Percentiles rank a stretch among this genome's conserved stretches.
Conservation (phyloP, 1,140 invertebrate species). For the Cyrtorhinus lividipennis region DNA sequence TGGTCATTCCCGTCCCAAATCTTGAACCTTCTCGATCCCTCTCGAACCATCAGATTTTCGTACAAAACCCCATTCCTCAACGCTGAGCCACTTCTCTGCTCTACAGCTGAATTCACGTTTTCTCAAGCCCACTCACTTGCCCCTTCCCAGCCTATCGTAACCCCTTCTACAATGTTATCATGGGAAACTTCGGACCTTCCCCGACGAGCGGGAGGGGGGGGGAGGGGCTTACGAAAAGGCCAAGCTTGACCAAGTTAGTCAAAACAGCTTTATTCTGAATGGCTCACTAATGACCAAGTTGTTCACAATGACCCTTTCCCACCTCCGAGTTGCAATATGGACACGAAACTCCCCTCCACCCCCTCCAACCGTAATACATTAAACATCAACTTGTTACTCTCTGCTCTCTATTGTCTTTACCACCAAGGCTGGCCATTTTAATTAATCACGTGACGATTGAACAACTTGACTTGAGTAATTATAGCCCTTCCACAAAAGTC, state of each 20-base stretch:
- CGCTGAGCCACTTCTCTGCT: no score
- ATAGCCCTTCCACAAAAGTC: no score
- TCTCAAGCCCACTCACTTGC: neutral
- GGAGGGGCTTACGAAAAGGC: neutral
- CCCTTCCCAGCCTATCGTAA: neutral
- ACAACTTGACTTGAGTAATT: no score
- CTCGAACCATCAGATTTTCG: no score
- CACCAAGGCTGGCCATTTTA: no score
- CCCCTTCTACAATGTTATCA: neutral
- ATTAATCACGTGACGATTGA: no score
- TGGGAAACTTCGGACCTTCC: neutral
- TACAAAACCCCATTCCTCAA: no score
- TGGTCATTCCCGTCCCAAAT: neutral
- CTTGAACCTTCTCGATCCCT: neutral
- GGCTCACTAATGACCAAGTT: conserved; percentile 14
- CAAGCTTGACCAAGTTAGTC: conserved; percentile 9
- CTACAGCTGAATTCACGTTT: no score
- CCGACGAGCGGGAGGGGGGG: no score
- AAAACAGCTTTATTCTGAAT: conserved; percentile 17
- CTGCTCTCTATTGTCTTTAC: no score
- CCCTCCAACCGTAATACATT: no score
- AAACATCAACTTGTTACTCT: no score
- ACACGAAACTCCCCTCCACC: neutral
- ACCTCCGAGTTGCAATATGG: neutral
- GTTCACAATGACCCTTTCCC: conserved; percentile 9